phyloP scores from a whole-genome alignment of 2,888 invertebrate genomes.

The Aradus depressus region DNA sequence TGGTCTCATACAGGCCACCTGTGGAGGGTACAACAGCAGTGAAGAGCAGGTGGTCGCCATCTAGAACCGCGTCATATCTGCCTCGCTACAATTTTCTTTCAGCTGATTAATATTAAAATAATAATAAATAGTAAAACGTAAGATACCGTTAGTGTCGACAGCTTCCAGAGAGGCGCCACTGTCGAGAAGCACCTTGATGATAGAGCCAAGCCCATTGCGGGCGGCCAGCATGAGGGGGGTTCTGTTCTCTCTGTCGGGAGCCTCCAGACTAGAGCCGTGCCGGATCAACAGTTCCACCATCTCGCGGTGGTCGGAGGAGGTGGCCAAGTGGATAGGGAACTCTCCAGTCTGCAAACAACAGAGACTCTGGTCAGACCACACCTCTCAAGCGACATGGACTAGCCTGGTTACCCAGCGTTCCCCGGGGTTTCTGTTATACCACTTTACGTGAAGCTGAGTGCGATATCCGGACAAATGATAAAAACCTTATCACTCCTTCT shows the following conservation, averaged over 20 bases:
- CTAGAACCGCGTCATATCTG: too few relatives aligned
- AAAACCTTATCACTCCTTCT: too few relatives aligned
- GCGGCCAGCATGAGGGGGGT: slow-evolving; percentile 35
- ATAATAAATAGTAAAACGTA: not conserved
- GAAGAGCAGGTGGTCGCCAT: too few relatives aligned
- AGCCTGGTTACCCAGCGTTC: too few relatives aligned
- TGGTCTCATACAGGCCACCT: too few relatives aligned
- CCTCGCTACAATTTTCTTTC: too few relatives aligned
- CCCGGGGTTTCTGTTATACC: too few relatives aligned
- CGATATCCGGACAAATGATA: too few relatives aligned
- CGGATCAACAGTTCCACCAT: slow-evolving; percentile 33
- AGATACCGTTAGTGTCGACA: slow-evolving; percentile 33
- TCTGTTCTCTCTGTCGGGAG: slow-evolving; percentile 32
- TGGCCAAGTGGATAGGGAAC: slow-evolving; percentile 34
- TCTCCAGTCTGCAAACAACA: slow-evolving; percentile 32
- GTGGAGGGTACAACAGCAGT: too few relatives aligned
- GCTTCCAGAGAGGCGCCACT: slow-evolving; percentile 33
- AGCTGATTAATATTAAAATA: not conserved
- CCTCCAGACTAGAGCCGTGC: slow-evolving; percentile 33
- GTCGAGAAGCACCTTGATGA: slow-evolving; percentile 33
- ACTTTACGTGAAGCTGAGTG: too few relatives aligned
- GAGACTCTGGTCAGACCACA: not conserved
- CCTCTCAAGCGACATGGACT: too few relatives aligned
- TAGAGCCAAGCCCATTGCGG: slow-evolving; percentile 31
- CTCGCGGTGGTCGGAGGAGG: slow-evolving; percentile 33